These are phyloP conservation scores for Sciurus vulgaris DNA, from an alignment of 2,797 vertebrate genomes.

Conservation along the genomic window DNA sequence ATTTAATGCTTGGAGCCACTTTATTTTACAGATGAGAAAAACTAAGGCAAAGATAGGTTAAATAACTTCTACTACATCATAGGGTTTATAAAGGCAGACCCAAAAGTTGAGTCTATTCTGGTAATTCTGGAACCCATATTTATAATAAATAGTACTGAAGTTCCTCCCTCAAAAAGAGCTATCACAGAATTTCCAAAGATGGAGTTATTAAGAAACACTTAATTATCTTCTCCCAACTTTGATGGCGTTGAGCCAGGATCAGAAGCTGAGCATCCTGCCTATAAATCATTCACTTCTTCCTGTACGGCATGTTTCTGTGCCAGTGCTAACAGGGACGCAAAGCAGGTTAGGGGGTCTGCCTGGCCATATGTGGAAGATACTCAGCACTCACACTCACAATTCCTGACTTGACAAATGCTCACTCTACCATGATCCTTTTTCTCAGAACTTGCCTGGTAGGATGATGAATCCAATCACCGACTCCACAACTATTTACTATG, in stretches of 20 bases:
- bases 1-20: not conserved
- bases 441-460: not conserved
- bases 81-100: not conserved
- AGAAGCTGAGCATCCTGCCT: not conserved
- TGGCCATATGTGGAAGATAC: not conserved
- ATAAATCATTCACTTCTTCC: not conserved
- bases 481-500: not conserved
- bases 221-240: not conserved
- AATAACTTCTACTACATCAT: not conserved
- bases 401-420: not conserved
- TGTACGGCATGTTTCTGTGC: not conserved
- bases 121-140: not conserved
- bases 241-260: not conserved
- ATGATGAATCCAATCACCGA: not conserved
- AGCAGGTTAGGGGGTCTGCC: not conserved
- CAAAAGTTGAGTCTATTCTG: not conserved
- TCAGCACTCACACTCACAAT: not conserved
- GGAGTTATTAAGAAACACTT: not conserved
- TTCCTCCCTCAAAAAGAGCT: not conserved
- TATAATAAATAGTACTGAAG: not conserved
- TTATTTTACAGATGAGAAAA: conserved; percentile 53
- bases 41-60: conserved; percentile 6
- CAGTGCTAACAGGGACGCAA: not conserved
- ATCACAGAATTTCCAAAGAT: not conserved
- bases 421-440: not conserved